These are phyloP conservation scores for Neostethus bicornis DNA, from an alignment of 2,797 vertebrate genomes.

Conservation along the genomic window DNA sequence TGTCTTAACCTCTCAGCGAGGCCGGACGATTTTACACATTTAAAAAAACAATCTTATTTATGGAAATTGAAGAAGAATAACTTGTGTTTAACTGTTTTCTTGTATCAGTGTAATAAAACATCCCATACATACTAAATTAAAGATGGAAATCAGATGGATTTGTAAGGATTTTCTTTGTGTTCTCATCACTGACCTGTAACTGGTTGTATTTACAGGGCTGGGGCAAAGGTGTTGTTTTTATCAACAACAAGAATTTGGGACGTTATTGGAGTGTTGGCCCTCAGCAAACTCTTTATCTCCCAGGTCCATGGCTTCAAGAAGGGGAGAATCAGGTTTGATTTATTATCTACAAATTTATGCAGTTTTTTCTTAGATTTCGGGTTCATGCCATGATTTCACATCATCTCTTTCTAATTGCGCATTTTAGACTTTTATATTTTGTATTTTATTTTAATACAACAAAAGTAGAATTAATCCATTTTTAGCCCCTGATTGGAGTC, in stretches of 20 bases:
- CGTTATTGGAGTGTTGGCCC: constrained; percentile 91
- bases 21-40: constrained; percentile 4
- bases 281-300: constrained; percentile 90
- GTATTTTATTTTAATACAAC: not conserved
- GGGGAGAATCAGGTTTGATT: constrained; percentile 86
- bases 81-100: constrained; percentile 3
- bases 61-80: constrained; percentile 23
- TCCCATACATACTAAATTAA: not conserved
- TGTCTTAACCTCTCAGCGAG: not conserved
- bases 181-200: not conserved
- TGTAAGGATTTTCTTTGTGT: not conserved
- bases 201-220: constrained; percentile 81
- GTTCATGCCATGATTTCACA: too few relatives aligned
- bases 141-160: not conserved
- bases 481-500: not conserved
- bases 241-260: constrained; percentile 90
- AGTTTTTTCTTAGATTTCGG: too few relatives aligned
- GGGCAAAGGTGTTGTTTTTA: constrained; percentile 89
- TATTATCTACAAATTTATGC: not conserved
- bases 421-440: not conserved
- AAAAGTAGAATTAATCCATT: not conserved
- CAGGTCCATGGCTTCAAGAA: constrained; percentile 84
- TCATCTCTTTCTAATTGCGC: too few relatives aligned
- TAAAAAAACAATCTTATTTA: constrained; percentile 6
- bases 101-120: not conserved